Conservation (phyloP, 2,888 invertebrate species). For the Matsumyia berberina region DNA sequence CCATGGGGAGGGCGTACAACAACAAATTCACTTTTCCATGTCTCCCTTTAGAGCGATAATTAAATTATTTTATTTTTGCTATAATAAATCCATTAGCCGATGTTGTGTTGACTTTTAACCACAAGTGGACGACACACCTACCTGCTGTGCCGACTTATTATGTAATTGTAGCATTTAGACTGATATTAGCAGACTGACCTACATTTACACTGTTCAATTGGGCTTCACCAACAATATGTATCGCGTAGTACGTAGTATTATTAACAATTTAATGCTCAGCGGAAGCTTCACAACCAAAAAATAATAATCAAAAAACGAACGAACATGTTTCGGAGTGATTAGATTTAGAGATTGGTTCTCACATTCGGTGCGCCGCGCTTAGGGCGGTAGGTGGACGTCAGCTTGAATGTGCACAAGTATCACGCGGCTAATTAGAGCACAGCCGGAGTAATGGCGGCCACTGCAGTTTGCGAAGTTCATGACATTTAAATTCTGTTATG, state of each 20-base stretch:
- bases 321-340: conserved; percentile 50
- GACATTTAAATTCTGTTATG: conserved; percentile 54
- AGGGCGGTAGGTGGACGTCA: not conserved
- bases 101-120: conserved; percentile 21
- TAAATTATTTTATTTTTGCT: conserved; percentile 18
- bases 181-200: conserved; percentile 68
- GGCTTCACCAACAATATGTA: conserved; percentile 38
- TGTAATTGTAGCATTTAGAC: conserved; percentile 60
- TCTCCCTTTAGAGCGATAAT: conserved; percentile 38
- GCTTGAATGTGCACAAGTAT: conserved; percentile 28
- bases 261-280: conserved; percentile 64
- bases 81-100: conserved; percentile 1
- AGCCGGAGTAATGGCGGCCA: conserved; percentile 56
- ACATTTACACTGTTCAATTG: conserved; percentile 64
- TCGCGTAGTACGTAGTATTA: conserved; percentile 38
- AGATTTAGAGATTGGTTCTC: conserved; percentile 71
- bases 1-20: not conserved
- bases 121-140: conserved; percentile 58
- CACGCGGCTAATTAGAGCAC: conserved; percentile 66
- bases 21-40: conserved; percentile 15
- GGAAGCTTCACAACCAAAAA: conserved; percentile 58
- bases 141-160: conserved; percentile 22
- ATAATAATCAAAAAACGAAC: conserved; percentile 13
- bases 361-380: conserved; percentile 50
- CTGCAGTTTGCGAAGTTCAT: conserved; percentile 65